Evolutionary conservation across 2,113 vertebrate genomes (phyloP).

Genomic region (Callipepla californica): DNA sequence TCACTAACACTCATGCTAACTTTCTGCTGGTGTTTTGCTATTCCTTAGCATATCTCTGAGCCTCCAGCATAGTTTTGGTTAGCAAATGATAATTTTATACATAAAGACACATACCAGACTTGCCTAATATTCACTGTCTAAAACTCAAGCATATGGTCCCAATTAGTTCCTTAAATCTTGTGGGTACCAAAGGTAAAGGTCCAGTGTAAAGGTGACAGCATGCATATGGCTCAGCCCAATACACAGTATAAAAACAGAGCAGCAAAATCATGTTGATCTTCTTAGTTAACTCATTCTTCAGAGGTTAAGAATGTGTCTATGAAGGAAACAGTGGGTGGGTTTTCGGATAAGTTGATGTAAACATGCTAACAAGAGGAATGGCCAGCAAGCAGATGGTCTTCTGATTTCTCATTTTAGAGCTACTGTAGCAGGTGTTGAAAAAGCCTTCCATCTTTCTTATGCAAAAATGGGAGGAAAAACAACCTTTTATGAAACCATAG

Average conservation of each 20-base stretch:
- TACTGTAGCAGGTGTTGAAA: constrained; percentile 73
- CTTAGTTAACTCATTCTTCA: not conserved
- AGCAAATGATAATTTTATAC: not conserved
- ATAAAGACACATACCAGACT: not conserved
- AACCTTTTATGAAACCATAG: constrained; percentile 56
- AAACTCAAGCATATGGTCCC: not conserved
- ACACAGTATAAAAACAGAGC: not conserved
- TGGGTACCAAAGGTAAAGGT: not conserved
- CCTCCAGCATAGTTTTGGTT: not conserved
- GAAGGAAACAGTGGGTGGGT: not conserved
- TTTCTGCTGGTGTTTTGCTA: not conserved
- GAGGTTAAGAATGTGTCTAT: not conserved
- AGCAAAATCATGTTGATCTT: not conserved
- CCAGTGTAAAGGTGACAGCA: too few relatives aligned
- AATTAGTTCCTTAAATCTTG: not conserved
- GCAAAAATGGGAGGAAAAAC: constrained; percentile 42
- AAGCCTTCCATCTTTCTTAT: constrained; percentile 24
- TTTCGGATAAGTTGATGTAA: not conserved
- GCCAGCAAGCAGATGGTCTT: not conserved
- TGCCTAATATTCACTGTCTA: not conserved
- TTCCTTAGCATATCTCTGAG: not conserved
- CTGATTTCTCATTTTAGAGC: constrained; percentile 40
- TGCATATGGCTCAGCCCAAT: not conserved
- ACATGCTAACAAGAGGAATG: not conserved
- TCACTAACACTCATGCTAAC: not conserved